A percentile compares a stretch with the other conserved stretches of the same genome.
phyloP scores from a whole-genome alignment of 1,140 invertebrate genomes.

The Halyomorpha halys region DNA sequence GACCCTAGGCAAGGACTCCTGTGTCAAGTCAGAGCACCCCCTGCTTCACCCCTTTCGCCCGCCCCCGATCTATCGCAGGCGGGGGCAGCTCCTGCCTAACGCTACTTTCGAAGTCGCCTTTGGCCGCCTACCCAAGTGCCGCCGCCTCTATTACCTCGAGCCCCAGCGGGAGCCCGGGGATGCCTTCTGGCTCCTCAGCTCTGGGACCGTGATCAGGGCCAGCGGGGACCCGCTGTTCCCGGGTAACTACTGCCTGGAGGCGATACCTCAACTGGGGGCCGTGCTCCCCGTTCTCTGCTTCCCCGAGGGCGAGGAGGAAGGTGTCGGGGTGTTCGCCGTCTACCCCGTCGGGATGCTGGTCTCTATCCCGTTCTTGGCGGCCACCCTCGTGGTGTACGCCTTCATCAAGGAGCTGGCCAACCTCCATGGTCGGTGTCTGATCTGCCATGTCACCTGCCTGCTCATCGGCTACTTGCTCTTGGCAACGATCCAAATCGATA shows the following conservation, averaged over 20 bases:
- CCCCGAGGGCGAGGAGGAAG: slow-evolving; percentile 12
- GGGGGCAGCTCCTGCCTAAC: neutral
- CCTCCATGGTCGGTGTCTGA: slow-evolving; percentile 59
- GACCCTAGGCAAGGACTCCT: neutral
- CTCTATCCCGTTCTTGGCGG: slow-evolving; percentile 57
- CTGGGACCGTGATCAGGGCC: neutral
- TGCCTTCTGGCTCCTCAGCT: neutral
- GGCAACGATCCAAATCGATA: slow-evolving; percentile 41
- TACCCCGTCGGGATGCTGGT: slow-evolving; percentile 47
- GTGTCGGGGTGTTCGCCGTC: slow-evolving; percentile 34
- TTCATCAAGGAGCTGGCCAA: slow-evolving; percentile 57
- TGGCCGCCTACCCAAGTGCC: neutral
- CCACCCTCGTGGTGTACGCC: slow-evolving; percentile 60
- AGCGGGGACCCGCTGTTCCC: neutral
- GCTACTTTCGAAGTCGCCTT: neutral
- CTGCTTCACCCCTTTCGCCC: slow-evolving; percentile 7
- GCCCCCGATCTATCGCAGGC: neutral
- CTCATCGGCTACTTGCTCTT: slow-evolving; percentile 49
- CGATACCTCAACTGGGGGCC: neutral
- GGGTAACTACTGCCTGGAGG: slow-evolving; percentile 8
- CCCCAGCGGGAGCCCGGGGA: neutral
- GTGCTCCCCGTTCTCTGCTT: slow-evolving; percentile 10
- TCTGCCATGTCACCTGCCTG: slow-evolving; percentile 57
- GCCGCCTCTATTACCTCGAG: slow-evolving; percentile 6
- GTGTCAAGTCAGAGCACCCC: neutral